Evolutionary conservation across 2,113 vertebrate genomes (phyloP), one percentile per base, ranked within the genome.

Genomic region (Calcarius ornatus): DNA sequence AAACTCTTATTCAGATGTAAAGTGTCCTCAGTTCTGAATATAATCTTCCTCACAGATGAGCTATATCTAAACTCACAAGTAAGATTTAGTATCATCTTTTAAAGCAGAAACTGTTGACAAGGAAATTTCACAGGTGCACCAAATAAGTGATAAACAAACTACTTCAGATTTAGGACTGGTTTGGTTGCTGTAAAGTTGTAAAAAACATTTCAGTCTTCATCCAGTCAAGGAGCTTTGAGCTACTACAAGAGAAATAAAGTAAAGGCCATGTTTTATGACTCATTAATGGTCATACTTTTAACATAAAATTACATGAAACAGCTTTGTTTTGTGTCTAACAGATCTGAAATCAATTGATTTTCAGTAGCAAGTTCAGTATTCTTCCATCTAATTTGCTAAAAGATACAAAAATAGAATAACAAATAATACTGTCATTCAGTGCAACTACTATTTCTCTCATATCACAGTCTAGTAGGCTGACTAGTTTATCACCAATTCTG

Each of bases 1-100:
- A 96, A 97, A 95, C 95, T 95, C 95, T 97, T 97, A 95, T 92
- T 97, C 94, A 94, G 83, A 95, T 64, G 77, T 95, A 95, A 96
- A 97, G 96, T 91, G 94, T 92, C 89, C 95, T 97, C 61, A 91
- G 88, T 95, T 94, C 47, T 95, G 96, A 92, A 95, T 96, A 91
- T 95, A 89, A 96, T 95, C 88, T 95, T 97, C 71, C 77, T 94
- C 77, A 1, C 4, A 92, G 73, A 91, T 86, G 83, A 94, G 80
- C 47, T 95, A 90, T 95, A 92, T 96, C 96, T 95, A 97, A 96
- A 97, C 96, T 95, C 92, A 89, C 69, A 92, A 86, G 83, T 91
- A 94, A 95, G 61, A 92, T 84, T 77, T 84, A 94, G 48, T 88
- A 95, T 94, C 83, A 51, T 83, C 51, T 91, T 95, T 92, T 95